Base-by-base conservation (phyloP, 37 sponge, comb jelly and placozoan genomes). In the Aplysina aerophoba region DNA sequence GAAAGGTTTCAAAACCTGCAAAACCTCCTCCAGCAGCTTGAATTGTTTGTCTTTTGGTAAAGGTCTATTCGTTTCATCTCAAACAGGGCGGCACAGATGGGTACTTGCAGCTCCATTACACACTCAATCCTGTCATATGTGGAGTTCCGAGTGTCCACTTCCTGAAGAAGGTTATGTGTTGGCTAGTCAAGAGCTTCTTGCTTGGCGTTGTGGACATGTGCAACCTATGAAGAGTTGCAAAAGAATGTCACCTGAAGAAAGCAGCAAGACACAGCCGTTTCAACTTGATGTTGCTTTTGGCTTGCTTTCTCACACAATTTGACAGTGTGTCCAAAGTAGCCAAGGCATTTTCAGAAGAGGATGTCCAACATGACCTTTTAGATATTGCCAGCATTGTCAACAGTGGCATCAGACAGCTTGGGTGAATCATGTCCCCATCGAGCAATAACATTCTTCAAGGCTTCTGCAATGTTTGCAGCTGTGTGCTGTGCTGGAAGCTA, bases 141-240 rank as follows among this genome's bases (percentile, higher is more conserved):
- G 14, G 87, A 87, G 58, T 87, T 87, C 81, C 87, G 64, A 12
- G 86, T 86, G 20, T 67, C 20, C 15, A 79, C 86, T 59, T 86
- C 86, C 50, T 86, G 86, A 25, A 86, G 14, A 6, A 86, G 54
- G 12, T 62, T 63, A 58, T 72, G 59, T 8, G 63, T 65, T 36
- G n/a, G 38, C 16, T 13, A 2, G 34, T 63, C 36, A 20, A 83
- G 68, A 4, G 13, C 53, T 64, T 24, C 67, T 83, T 83, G 83
- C 68, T 83, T 83, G 30, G 39, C 37, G 39, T 63, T 63, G 1
- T 65, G 53, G 15, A 83, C 14, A 25, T 83, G 35, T 17, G 68
- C 8, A 19, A 50, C 28, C 38, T 63, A 65, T 63, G 83, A 61
- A 0, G 83, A 84, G 17, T 84, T 73, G 30, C 55, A 16, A 55